phyloP scores from a whole-genome alignment of 2,113 vertebrate genomes.

The Pandion haliaetus region DNA sequence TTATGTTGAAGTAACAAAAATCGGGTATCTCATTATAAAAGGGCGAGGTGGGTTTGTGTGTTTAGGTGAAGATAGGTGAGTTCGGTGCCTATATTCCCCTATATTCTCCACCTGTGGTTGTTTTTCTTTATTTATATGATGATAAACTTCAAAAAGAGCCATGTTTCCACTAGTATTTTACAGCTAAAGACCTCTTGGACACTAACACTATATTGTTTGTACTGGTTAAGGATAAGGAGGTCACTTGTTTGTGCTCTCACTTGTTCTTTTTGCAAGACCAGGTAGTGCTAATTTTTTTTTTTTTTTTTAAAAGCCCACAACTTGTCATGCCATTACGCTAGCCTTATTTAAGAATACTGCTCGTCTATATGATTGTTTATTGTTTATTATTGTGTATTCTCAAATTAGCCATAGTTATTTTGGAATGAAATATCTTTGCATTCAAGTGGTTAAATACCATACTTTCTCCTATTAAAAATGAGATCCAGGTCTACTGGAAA shows the following conservation, averaged over 20 bases:
- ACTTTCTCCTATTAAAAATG: conserved; percentile 17
- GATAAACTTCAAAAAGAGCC: not conserved
- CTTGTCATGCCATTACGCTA: not conserved
- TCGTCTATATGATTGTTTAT: not conserved
- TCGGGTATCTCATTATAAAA: not conserved
- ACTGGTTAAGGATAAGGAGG: not conserved
- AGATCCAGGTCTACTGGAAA: conserved; percentile 13
- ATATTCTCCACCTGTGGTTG: not conserved
- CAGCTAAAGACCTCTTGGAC: not conserved
- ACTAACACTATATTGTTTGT: not conserved
- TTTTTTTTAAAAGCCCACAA: not conserved
- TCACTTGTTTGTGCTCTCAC: not conserved
- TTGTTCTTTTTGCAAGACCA: not conserved
- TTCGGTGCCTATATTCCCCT: not conserved
- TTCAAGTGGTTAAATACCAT: conserved; percentile 22
- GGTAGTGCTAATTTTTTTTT: not conserved
- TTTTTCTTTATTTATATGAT: not conserved
- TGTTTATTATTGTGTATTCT: conserved; percentile 23
- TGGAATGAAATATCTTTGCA: conserved; percentile 19
- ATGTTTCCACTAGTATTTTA: not conserved
- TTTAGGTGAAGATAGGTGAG: not conserved
- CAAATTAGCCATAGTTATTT: conserved; percentile 52
- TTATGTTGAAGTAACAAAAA: not conserved
- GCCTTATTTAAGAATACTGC: not conserved
- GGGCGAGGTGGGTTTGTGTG: not conserved